Conservation (phyloP, 1,140 invertebrate species). For the Tribolium madens region DNA sequence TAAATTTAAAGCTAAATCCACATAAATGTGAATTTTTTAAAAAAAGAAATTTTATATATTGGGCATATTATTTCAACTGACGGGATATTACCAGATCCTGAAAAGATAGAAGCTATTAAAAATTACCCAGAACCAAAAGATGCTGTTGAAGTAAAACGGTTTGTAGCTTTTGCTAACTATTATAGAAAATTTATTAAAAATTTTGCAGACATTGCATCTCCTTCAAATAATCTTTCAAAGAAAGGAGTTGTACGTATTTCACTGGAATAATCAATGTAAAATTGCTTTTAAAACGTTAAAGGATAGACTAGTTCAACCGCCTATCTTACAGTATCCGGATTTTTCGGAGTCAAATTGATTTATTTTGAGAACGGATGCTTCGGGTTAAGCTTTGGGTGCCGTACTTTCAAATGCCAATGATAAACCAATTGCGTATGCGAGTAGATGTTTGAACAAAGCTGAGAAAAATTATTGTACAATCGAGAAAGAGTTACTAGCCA, state of each 20-base stretch:
- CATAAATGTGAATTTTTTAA: conserved; percentile 43
- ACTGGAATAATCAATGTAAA: conserved; percentile 49
- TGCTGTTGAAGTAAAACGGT: conserved; percentile 59
- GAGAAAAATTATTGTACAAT: conserved; percentile 28
- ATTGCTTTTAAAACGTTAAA: conserved; percentile 55
- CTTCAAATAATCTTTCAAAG: conserved; percentile 57
- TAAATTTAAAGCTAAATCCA: conserved; percentile 45
- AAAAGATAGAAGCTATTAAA: conserved; percentile 55
- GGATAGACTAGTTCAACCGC: conserved; percentile 51
- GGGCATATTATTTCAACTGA: conserved; percentile 42
- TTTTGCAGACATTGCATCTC: conserved; percentile 58
- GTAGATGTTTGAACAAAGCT: conserved; percentile 47
- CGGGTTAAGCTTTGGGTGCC: conserved; percentile 56
- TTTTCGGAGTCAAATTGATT: conserved; percentile 52
- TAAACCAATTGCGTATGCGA: conserved; percentile 63
- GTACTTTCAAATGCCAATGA: conserved; percentile 53
- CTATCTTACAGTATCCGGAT: conserved; percentile 51
- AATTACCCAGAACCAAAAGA: conserved; percentile 54
- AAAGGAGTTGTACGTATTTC: conserved; percentile 56
- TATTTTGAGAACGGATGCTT: conserved; percentile 53
- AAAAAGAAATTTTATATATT: conserved; percentile 48
- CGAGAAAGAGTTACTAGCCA: conserved; percentile 25
- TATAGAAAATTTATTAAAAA: conserved; percentile 61
- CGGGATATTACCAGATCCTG: conserved; percentile 43
- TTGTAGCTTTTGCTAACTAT: conserved; percentile 62